These are phyloP conservation scores for Chrysopa pallens DNA, from an alignment of 1,140 invertebrate species.

Conservation along the genomic window DNA sequence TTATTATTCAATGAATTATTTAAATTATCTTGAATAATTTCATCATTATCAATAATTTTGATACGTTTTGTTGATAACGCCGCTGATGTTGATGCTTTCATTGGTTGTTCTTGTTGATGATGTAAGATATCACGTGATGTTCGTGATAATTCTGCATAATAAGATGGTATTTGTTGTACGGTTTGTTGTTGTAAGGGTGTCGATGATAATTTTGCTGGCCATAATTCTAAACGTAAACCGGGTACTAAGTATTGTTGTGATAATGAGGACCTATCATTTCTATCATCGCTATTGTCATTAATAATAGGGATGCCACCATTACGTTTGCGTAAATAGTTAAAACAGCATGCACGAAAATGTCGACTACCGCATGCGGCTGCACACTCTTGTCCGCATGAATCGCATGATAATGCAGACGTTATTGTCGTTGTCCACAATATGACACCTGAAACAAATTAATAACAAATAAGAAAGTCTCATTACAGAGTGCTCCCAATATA, in stretches of 20 bases:
- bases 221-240: constrained; percentile 17
- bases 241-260: constrained; percentile 2
- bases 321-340: constrained; percentile 35
- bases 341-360: constrained; percentile 37
- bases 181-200: not conserved
- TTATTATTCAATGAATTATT: too few species aligned
- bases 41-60: too few species aligned
- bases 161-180: too few species aligned
- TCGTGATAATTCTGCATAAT: too few species aligned
- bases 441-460: not conserved
- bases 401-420: constrained; percentile 19
- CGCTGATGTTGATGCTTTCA: too few species aligned
- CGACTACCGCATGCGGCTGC: constrained; percentile 32
- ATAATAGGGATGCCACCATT: constrained; percentile 7
- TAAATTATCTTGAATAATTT: too few species aligned
- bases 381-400: constrained; percentile 36
- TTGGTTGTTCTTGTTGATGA: too few species aligned
- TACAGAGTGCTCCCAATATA: not conserved
- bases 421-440: not conserved
- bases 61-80: too few species aligned
- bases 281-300: constrained; percentile 10
- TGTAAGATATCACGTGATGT: too few species aligned
- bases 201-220: constrained; percentile 14
- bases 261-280: not conserved
- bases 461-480: not conserved